Evolutionary conservation across 37 sponge, comb jelly and placozoan genomes (phyloP), one percentile per base, ranked within the genome.

Genomic region (Spongilla lacustris): DNA sequence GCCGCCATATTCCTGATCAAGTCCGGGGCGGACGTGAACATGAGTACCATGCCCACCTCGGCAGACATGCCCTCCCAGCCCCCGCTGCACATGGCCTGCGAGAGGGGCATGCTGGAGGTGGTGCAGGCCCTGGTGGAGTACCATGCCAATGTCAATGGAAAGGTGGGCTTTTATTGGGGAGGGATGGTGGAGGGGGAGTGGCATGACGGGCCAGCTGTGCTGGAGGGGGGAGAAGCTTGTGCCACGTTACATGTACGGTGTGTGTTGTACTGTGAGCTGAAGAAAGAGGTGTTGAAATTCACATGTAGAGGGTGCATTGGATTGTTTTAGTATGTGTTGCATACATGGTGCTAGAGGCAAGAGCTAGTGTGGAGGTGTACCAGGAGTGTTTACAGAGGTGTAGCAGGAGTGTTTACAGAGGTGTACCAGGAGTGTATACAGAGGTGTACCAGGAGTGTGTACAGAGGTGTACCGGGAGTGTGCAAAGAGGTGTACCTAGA

Each of bases 1-100:
- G 76, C 96, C 0, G 90, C 96, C 79, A 77, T 86, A 50, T 97
- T 95, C 91, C 96, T 97, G 37, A 87, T 97, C 69, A 84, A 79
- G 69, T 85, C 80, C 72, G 94, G 94, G 25, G 92, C 94, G 0
- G 96, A 95, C 66, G 75, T 97, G 67, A 93, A 93, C 85, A 85
- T 74, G 22, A 81, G 85, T 10, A 77, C 50, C 25, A 68, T 80
- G 27, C 84, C 82, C 10, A 1, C 11, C 14, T 58, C 58, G 19
- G 24, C 0, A 12, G 85, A 78, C 50, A 75, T 29, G 13, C 69
- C 32, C 38, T 92, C 87, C 75, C 50, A 85, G 67, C 83, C 92
- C n/a, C 96, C 98, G 1, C 78, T 97, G 66, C 98, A 97, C 72
- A 86, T 97, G 89, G 94, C 94, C 71, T 86, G 87, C 81, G 85